Evolutionary conservation across 2,888 invertebrate species (phyloP).

Genomic region (Rhimphoctona megacephalus): DNA sequence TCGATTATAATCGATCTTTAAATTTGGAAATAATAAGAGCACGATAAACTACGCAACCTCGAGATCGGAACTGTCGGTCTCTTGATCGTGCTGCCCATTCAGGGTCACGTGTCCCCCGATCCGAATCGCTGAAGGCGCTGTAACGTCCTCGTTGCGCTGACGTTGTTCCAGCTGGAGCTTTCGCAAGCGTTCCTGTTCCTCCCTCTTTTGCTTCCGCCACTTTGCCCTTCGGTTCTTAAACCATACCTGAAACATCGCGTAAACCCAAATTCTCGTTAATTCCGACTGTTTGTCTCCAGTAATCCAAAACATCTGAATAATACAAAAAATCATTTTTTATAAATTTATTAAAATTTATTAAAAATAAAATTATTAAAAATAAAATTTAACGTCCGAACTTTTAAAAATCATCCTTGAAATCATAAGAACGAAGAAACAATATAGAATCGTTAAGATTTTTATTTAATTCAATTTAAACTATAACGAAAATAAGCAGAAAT

Average conservation of each 20-base stretch:
- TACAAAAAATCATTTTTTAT: not conserved
- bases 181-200: constrained; percentile 92
- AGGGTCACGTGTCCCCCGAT: constrained; percentile 77
- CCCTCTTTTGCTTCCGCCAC: constrained; percentile 98
- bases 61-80: constrained; percentile 90
- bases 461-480: too few relatives aligned
- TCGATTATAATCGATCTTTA: constrained; percentile 25
- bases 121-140: constrained; percentile 78
- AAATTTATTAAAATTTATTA: too few relatives aligned
- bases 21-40: not conserved
- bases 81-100: constrained; percentile 78
- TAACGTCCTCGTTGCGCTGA: constrained; percentile 79
- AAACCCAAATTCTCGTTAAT: constrained; percentile 31
- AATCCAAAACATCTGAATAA: not conserved
- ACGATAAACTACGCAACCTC: constrained; percentile 89
- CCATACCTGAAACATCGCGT: constrained; percentile 91
- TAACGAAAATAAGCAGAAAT: too few relatives aligned
- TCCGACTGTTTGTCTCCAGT: not conserved
- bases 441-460: too few relatives aligned
- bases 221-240: constrained; percentile 98
- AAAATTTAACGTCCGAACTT: too few relatives aligned
- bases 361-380: not conserved
- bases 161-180: constrained; percentile 93
- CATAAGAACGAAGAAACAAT: not conserved
- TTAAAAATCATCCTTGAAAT: not conserved